phyloP scores from a whole-genome alignment of 2,113 vertebrate genomes.

The Dendrocopos noguchii region DNA sequence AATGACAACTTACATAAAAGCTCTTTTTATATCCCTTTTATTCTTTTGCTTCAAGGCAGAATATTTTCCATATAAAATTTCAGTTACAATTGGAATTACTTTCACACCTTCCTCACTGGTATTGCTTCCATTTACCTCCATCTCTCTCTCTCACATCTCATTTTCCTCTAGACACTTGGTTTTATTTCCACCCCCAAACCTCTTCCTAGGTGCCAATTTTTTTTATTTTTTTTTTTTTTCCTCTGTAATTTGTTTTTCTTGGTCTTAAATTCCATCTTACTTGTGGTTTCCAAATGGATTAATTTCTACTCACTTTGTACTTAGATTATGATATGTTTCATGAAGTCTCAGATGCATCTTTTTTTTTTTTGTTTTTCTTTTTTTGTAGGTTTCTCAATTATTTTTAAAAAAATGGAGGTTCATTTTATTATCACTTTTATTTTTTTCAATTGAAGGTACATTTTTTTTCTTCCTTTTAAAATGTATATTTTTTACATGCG shows the following conservation, averaged over 20 bases:
- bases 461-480: neutral
- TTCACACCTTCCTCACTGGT: neutral
- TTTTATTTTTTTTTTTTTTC: neutral
- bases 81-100: neutral
- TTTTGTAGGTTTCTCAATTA: neutral
- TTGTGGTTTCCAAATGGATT: neutral
- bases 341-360: neutral
- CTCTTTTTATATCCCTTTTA: neutral
- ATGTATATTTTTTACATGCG: neutral
- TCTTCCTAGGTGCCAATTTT: neutral
- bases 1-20: neutral
- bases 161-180: neutral
- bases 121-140: neutral
- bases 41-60: neutral
- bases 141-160: neutral
- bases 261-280: neutral
- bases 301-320: neutral
- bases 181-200: neutral
- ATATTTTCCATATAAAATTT: neutral
- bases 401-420: neutral
- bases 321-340: neutral
- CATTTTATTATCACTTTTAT: neutral
- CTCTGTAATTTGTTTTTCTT: neutral
- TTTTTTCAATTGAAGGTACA: neutral
- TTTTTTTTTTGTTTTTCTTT: neutral